Conservation (phyloP, 2,113 vertebrate genomes). For the Actenoides lindsayi region DNA sequence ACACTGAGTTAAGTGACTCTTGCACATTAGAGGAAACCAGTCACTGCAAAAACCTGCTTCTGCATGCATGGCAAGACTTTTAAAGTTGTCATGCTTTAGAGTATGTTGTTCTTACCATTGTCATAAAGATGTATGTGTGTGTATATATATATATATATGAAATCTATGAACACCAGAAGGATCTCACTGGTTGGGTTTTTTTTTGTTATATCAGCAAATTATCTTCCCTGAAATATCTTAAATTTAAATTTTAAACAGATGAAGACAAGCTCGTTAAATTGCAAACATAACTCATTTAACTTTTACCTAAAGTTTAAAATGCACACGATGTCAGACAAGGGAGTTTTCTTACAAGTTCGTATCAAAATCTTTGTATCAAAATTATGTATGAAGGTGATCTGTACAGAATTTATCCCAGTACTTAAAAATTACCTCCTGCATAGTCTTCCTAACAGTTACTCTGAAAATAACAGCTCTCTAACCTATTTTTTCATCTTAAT, state of each 20-base stretch:
- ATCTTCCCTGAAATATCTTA: conserved; percentile 47
- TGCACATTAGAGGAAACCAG: conserved; percentile 23
- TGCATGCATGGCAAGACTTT: conserved; percentile 32
- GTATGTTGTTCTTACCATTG: neutral
- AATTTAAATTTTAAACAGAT: conserved; percentile 21
- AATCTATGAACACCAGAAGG: conserved; percentile 9
- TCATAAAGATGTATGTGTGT: neutral
- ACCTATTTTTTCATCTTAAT: neutral
- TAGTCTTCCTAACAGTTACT: conserved; percentile 16
- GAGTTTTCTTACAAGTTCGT: neutral
- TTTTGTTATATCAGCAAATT: neutral
- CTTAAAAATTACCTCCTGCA: conserved; percentile 36
- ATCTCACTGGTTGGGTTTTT: neutral
- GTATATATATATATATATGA: neutral
- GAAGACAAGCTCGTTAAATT: neutral
- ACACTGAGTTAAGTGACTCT: conserved; percentile 14
- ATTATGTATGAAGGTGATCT: neutral
- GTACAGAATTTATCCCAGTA: conserved; percentile 7
- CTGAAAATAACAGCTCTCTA: conserved; percentile 4
- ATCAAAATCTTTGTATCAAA: conserved; percentile 61
- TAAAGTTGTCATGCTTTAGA: conserved; percentile 50
- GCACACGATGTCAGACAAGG: neutral
- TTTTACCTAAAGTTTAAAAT: conserved; percentile 5
- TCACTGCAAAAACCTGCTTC: conserved; percentile 33
- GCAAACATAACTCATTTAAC: neutral